phyloP scores from a whole-genome alignment of 2,797 vertebrate species.

The Acipenser ruthenus region DNA sequence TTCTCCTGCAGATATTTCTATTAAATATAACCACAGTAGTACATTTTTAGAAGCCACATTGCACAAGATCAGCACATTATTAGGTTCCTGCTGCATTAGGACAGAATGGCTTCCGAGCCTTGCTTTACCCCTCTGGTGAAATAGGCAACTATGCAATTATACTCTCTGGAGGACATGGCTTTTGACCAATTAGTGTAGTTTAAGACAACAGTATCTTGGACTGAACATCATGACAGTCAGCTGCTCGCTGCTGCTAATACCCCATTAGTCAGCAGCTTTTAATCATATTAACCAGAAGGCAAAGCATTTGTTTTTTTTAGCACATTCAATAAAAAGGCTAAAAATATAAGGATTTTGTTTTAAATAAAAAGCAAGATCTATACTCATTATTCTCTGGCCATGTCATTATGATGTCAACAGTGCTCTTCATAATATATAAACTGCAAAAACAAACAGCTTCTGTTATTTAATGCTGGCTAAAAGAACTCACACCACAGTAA shows the following conservation, averaged over 20 bases:
- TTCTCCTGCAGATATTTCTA: no score
- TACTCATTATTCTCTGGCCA: slow-evolving; percentile 30
- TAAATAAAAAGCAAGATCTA: slow-evolving; percentile 28
- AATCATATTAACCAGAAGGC: slow-evolving; percentile 26
- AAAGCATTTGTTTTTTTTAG: slow-evolving; percentile 14
- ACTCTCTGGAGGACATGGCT: no score
- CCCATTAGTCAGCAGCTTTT: slow-evolving; percentile 28
- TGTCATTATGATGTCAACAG: slow-evolving; percentile 54
- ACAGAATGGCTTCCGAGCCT: no score
- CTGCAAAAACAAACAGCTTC: slow-evolving; percentile 46
- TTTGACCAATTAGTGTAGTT: neutral
- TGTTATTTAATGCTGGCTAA: slow-evolving; percentile 37
- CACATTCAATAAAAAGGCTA: neutral
- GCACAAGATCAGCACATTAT: no score
- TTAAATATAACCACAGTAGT: no score
- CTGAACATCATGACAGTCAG: slow-evolving; percentile 19
- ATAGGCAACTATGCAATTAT: no score
- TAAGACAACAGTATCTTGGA: neutral
- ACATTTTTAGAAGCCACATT: no score
- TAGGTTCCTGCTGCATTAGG: no score
- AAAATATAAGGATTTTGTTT: slow-evolving; percentile 24
- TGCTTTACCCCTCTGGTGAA: no score
- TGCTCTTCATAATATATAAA: slow-evolving; percentile 32
- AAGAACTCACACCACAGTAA: slow-evolving; percentile 38
- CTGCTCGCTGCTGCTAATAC: slow-evolving; percentile 21